phyloP scores from a whole-genome alignment of 2,113 vertebrate genomes.

The Brachionichthys hirsutus region DNA sequence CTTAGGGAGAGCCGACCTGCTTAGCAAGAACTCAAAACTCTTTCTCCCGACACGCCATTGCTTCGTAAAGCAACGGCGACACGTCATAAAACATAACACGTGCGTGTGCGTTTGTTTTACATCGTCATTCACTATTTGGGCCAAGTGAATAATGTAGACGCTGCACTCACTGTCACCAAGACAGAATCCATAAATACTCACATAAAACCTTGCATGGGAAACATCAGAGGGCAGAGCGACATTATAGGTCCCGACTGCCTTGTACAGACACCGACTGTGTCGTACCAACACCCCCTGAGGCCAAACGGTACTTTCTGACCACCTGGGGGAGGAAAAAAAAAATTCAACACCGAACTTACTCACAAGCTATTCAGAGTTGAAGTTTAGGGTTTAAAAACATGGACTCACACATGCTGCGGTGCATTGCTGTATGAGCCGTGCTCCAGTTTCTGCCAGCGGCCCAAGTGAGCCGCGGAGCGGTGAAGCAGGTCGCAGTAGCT shows the following conservation, averaged over 20 bases:
- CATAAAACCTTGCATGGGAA: slow-evolving; percentile 97
- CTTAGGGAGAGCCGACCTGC: too few species aligned
- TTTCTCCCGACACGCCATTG: too few species aligned
- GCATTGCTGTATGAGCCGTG: slow-evolving; percentile 95
- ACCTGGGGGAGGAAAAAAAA: slow-evolving; percentile 73
- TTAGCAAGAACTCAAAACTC: too few species aligned
- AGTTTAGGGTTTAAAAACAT: neutral
- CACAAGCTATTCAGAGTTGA: neutral
- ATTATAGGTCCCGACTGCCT: slow-evolving; percentile 93
- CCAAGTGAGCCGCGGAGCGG: slow-evolving; percentile 93
- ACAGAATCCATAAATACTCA: slow-evolving; percentile 78
- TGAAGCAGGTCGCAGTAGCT: slow-evolving; percentile 97
- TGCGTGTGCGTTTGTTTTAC: too few species aligned
- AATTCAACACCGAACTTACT: neutral
- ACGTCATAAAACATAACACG: too few species aligned
- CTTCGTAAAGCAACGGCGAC: too few species aligned
- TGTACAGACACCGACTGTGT: slow-evolving; percentile 93
- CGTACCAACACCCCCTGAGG: slow-evolving; percentile 97
- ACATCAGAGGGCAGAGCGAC: slow-evolving; percentile 97
- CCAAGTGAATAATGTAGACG: neutral
- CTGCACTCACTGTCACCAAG: neutral
- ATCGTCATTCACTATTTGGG: neutral
- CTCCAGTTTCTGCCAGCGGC: slow-evolving; percentile 97
- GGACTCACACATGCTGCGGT: slow-evolving; percentile 94
- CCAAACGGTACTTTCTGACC: slow-evolving; percentile 97